Evolutionary conservation across 2,888 invertebrate genomes (phyloP).

Genomic region (Patella pellucida): DNA sequence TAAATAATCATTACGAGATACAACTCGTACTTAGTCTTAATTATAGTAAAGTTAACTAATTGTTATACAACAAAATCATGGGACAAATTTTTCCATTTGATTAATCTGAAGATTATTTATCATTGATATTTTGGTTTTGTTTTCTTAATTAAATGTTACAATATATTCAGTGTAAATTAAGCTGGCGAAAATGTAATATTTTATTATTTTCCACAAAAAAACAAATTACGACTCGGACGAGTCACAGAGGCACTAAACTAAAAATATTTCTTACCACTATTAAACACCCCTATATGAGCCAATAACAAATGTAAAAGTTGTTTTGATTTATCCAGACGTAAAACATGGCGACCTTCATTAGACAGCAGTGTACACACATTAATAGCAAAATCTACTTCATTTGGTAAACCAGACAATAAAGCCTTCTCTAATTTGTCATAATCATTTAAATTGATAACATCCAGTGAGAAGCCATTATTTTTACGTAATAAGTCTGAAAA

Average conservation of each 20-base stretch:
- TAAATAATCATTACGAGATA: too few species aligned
- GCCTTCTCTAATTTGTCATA: conserved; percentile 91
- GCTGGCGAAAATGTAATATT: too few species aligned
- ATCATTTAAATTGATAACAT: conserved; percentile 75
- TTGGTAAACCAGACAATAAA: conserved; percentile 94
- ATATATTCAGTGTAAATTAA: too few species aligned
- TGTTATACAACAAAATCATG: too few species aligned
- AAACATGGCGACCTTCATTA: conserved; percentile 90
- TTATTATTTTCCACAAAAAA: too few species aligned
- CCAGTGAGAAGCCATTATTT: conserved; percentile 79
- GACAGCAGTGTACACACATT: conserved; percentile 96
- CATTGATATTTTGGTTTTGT: too few species aligned
- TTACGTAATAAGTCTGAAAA: conserved; percentile 72
- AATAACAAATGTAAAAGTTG: conserved; percentile 89
- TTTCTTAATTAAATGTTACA: too few species aligned
- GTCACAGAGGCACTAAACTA: background rate
- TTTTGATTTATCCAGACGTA: conserved; percentile 88
- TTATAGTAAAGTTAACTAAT: too few species aligned
- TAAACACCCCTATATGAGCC: conserved; percentile 94
- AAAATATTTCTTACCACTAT: conserved; percentile 77
- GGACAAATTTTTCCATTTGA: too few species aligned
- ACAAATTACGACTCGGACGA: too few species aligned
- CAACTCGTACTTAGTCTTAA: too few species aligned
- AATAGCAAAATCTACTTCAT: conserved; percentile 98
- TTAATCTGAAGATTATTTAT: too few species aligned